phyloP scores from a whole-genome alignment of 2,113 vertebrate genomes.

The Herpetotheres cachinnans region DNA sequence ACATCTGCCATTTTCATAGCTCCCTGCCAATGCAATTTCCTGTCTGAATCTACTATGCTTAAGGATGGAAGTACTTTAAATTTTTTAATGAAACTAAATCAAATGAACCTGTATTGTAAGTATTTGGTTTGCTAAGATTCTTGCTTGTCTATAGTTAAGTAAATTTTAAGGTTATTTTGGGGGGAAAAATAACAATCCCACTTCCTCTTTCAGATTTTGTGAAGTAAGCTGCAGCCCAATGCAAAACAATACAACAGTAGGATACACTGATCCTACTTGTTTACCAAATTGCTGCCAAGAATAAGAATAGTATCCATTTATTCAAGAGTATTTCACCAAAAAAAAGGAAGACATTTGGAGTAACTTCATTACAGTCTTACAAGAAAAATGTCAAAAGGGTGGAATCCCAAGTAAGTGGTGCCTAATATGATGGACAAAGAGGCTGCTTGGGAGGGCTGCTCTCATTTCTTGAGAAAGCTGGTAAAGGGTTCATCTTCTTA shows the following conservation, averaged over 20 bases:
- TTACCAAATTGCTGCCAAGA: not conserved
- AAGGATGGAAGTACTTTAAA: not conserved
- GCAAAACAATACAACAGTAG: not conserved
- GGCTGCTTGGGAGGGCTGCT: not conserved
- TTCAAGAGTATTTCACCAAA: not conserved
- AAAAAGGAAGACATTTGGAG: not conserved
- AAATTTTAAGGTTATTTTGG: not conserved
- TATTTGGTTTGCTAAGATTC: not conserved
- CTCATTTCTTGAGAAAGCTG: not conserved
- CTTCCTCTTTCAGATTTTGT: not conserved
- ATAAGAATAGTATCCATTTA: not conserved
- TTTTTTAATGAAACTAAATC: slow-evolving; percentile 3
- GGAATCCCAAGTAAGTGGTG: not conserved
- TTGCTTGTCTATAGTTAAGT: not conserved
- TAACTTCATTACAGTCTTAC: not conserved
- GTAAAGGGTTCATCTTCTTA: not conserved
- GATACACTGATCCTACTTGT: not conserved
- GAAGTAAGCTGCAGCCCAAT: not conserved
- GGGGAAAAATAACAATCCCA: not conserved
- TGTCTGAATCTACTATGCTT: not conserved
- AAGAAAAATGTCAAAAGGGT: not conserved
- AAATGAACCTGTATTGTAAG: not conserved
- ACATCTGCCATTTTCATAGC: not conserved
- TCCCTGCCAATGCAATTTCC: slow-evolving; percentile 20
- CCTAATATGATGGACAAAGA: not conserved